Conservation (phyloP, 2,797 vertebrate genomes). For the Salarias fasciatus region DNA sequence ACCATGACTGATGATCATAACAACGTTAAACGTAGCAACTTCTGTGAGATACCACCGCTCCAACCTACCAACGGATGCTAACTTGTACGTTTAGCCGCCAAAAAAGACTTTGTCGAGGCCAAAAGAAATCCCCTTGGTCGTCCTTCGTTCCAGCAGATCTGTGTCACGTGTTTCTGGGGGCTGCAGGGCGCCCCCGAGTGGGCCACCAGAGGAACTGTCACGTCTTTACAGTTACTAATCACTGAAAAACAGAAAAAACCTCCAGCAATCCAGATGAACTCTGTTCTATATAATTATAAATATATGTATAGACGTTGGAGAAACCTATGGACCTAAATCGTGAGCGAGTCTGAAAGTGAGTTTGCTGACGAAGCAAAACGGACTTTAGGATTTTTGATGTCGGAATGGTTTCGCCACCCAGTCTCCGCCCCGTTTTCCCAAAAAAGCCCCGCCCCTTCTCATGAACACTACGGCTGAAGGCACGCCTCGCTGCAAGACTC, state of each 20-base stretch:
- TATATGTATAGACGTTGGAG: conserved; percentile 83
- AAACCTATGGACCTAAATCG: conserved; percentile 74
- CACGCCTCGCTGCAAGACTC: conserved; percentile 57
- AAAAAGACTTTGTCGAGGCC: conserved; percentile 75
- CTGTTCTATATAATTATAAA: conserved; percentile 81
- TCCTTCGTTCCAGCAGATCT: conserved; percentile 78
- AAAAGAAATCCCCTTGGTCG: conserved; percentile 62
- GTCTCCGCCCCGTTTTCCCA: not conserved
- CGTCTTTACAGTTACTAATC: conserved; percentile 72
- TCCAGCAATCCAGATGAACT: conserved; percentile 76
- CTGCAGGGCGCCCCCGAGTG: conserved; percentile 52
- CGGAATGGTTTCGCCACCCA: conserved; percentile 55
- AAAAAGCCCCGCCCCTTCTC: conserved; percentile 25
- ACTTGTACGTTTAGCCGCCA: conserved; percentile 75
- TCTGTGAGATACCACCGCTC: conserved; percentile 72
- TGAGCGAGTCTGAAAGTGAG: conserved; percentile 44
- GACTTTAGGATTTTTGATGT: conserved; percentile 66
- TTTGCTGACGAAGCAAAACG: conserved; percentile 49
- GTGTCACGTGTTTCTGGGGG: conserved; percentile 75
- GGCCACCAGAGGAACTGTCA: conserved; percentile 70
- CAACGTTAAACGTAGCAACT: conserved; percentile 78
- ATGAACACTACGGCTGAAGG: conserved; percentile 58
- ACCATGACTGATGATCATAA: conserved; percentile 65
- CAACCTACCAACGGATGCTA: conserved; percentile 70
- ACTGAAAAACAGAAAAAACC: conserved; percentile 72